phyloP scores from a whole-genome alignment of 2,797 vertebrate species.

The Helarctos malayanus region DNA sequence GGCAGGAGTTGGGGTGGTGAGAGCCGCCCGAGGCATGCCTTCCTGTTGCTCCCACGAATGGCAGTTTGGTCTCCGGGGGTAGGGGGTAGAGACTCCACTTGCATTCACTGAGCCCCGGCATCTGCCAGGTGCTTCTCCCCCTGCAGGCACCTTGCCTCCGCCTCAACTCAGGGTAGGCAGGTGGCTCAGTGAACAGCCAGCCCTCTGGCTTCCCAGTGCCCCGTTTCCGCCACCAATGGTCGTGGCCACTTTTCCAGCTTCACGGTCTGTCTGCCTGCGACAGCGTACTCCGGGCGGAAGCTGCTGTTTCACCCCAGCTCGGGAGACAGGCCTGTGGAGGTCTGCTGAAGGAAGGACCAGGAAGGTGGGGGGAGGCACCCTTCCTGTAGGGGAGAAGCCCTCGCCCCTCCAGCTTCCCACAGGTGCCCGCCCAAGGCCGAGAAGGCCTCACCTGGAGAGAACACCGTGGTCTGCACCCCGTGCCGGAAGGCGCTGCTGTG shows the following conservation, averaged over 20 bases:
- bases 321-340: neutral
- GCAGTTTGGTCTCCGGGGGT: neutral
- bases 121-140: neutral
- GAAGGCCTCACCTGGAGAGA: slow-evolving; percentile 55
- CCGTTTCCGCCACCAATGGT: neutral
- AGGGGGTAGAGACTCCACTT: neutral
- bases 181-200: neutral
- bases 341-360: neutral
- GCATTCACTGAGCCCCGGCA: neutral
- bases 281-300: neutral
- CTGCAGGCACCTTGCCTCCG: neutral
- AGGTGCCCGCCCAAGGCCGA: neutral
- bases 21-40: neutral
- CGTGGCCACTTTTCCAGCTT: neutral
- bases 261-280: neutral
- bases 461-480: neutral
- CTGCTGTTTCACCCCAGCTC: neutral
- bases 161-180: neutral
- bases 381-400: neutral
- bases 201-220: neutral
- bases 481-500: neutral
- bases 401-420: neutral
- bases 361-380: neutral
- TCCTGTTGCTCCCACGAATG: neutral
- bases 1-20: neutral